Percentiles rank a stretch among this genome's conserved stretches.
phyloP scores from a whole-genome alignment of 2,888 invertebrate species.

The Chelonus formosanus region DNA sequence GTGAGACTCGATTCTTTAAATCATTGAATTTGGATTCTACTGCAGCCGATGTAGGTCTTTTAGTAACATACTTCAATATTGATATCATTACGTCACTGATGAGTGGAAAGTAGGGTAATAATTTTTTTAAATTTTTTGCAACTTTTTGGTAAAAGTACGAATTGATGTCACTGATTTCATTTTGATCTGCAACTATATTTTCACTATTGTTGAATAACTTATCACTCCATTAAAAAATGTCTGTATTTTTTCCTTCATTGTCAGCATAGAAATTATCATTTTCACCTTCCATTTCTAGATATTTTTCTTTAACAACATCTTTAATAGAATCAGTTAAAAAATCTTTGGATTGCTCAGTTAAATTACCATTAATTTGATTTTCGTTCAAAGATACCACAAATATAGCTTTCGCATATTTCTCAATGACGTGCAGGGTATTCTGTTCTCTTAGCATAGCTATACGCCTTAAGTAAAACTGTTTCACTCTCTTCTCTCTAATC shows the following conservation, averaged over 20 bases:
- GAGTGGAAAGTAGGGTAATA: slow-evolving; percentile 29
- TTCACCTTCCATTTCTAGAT: no score
- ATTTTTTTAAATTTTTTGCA: slow-evolving; percentile 28
- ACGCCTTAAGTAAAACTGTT: slow-evolving; percentile 2
- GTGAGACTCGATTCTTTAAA: slow-evolving; percentile 32
- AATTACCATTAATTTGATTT: slow-evolving; percentile 8
- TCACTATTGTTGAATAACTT: no score
- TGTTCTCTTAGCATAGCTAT: background rate
- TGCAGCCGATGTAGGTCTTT: slow-evolving; percentile 30
- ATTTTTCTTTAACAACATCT: no score
- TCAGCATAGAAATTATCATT: background rate
- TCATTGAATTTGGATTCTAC: slow-evolving; percentile 35
- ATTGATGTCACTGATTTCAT: slow-evolving; percentile 24
- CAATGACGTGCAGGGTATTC: background rate
- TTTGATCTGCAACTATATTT: no score
- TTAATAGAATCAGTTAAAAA: slow-evolving; percentile 1
- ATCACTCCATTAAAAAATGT: no score
- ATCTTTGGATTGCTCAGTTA: slow-evolving; percentile 6
- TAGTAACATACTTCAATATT: slow-evolving; percentile 22
- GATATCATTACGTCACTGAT: slow-evolving; percentile 27
- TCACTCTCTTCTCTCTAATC: slow-evolving; percentile 14
- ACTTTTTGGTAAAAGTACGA: slow-evolving; percentile 22
- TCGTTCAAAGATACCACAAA: no score
- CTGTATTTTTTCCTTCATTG: background rate
- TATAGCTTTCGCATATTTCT: background rate